These are phyloP conservation scores for Metalampra italica DNA, from an alignment of 2,888 invertebrate genomes.

Conservation along the genomic window DNA sequence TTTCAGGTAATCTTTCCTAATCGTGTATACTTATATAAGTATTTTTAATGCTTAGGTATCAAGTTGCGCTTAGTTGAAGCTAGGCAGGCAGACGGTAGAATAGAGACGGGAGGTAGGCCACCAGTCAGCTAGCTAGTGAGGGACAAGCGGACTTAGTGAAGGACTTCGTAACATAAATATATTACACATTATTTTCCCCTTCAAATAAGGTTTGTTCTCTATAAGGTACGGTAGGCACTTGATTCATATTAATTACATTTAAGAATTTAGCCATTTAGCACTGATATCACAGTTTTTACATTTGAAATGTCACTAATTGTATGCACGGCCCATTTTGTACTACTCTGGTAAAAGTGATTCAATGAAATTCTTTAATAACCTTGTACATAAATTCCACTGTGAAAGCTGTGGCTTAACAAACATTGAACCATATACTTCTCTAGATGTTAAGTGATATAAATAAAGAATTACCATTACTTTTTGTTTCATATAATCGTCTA, in stretches of 20 bases:
- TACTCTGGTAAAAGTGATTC: conserved; percentile 15
- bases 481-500: conserved; percentile 20
- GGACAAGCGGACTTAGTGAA: conserved; percentile 64
- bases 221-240: conserved; percentile 64
- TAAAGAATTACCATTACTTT: conserved; percentile 29
- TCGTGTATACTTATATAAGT: conserved; percentile 9
- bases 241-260: conserved; percentile 30
- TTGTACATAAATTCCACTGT: conserved; percentile 30
- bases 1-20: conserved; percentile 1
- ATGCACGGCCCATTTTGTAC: conserved; percentile 24
- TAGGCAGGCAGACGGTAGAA: conserved; percentile 72
- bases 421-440: conserved; percentile 33
- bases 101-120: conserved; percentile 59
- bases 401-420: conserved; percentile 56
- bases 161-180: conserved; percentile 47
- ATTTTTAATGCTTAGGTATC: conserved; percentile 74
- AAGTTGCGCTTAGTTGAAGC: conserved; percentile 73
- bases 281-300: conserved; percentile 66
- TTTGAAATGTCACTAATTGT: conserved; percentile 35
- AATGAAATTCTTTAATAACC: conserved; percentile 8
- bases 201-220: conserved; percentile 56
- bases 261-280: conserved; percentile 30
- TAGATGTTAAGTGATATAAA: conserved; percentile 41
- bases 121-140: conserved; percentile 66
- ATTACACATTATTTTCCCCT: conserved; percentile 40